Base-by-base conservation (phyloP, 2,888 invertebrate species). In the Noctua janthina region DNA sequence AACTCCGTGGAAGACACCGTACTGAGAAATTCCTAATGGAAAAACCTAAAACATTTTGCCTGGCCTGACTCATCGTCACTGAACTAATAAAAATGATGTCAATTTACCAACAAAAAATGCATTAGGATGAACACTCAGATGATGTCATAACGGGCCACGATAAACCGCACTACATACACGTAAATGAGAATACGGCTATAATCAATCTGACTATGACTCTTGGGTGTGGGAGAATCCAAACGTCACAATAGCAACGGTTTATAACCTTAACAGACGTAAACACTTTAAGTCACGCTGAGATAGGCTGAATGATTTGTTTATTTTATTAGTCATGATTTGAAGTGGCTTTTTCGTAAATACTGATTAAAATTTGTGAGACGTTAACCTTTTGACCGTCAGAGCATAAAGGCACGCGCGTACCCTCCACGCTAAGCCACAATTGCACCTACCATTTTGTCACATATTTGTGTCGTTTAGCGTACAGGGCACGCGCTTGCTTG, bases 21-120 rank as follows among this genome's bases (percentile, higher is more conserved):
- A n/a, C 29, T 15, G 29, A 29, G 1, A 62, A 29, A 29, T 29
- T 29, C 29, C 15, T 29, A 17, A 62, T 62, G 29, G 7, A 29
- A 29, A n/a, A 62, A 29, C 62, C 2, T 10, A 62, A 15, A 62
- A 62, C 62, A 15, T 29, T n/a, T 56, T 56, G 11, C 56, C 4
- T 2, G 56, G 3, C 56, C n/a, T 4, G n/a, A 23, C 0, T 43
- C 67, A 67, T 67, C 67, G 13, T 23, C 43, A n/a, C 43, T 3
- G 15, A 43, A 43, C n/a, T 1, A 67, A 46, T 43, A 67, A 43
- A 46, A 11, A 46, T n/a, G 29, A 59, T 59, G 59, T 10, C 23
- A n/a, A 70, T 20, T 43, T 72, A 11, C 13, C n/a, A 72, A 59
- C n/a, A 20, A 72, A 72, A 72, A 72, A 43, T 23, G 43, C 62